These are phyloP conservation scores for Ormyrus pomaceus DNA, from an alignment of 2,888 invertebrate species.

Conservation along the genomic window DNA sequence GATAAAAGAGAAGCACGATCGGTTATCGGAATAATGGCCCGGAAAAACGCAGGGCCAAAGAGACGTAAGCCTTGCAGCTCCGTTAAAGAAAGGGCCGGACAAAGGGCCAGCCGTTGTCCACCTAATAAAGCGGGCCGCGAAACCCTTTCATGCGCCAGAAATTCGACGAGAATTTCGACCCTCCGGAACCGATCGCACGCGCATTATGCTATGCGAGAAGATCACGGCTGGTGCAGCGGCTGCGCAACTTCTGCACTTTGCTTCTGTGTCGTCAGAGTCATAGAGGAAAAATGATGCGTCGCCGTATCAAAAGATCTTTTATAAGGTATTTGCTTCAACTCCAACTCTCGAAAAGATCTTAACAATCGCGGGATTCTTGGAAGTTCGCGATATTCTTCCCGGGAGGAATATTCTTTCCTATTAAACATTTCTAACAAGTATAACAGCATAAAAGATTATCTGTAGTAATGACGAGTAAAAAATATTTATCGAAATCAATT, in stretches of 20 bases:
- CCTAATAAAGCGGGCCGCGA: slow-evolving; percentile 58
- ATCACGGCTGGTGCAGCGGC: neutral
- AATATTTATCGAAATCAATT: neutral
- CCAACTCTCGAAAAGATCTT: slow-evolving; percentile 14
- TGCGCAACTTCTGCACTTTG: slow-evolving; percentile 15
- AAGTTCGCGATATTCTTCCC: neutral
- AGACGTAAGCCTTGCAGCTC: neutral
- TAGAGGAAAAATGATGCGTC: slow-evolving; percentile 26
- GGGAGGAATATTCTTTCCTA: too few species aligned
- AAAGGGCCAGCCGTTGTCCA: slow-evolving; percentile 52
- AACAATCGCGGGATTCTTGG: slow-evolving; percentile 13
- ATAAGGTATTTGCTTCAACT: slow-evolving; percentile 34
- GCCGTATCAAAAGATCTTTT: slow-evolving; percentile 39
- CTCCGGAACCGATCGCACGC: neutral
- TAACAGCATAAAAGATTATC: too few species aligned
- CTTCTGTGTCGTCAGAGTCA: too few species aligned
- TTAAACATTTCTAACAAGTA: too few species aligned
- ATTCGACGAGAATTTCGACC: slow-evolving; percentile 30
- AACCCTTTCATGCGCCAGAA: slow-evolving; percentile 33
- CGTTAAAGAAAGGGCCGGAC: neutral
- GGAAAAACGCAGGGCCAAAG: slow-evolving; percentile 7
- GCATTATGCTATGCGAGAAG: slow-evolving; percentile 14
- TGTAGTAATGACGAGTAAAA: too few species aligned
- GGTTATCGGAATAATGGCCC: slow-evolving; percentile 26
- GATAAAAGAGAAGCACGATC: slow-evolving; percentile 9